These are phyloP conservation scores for Rhinolophus sinicus DNA, from an alignment of 2,113 vertebrate species.

Conservation along the genomic window DNA sequence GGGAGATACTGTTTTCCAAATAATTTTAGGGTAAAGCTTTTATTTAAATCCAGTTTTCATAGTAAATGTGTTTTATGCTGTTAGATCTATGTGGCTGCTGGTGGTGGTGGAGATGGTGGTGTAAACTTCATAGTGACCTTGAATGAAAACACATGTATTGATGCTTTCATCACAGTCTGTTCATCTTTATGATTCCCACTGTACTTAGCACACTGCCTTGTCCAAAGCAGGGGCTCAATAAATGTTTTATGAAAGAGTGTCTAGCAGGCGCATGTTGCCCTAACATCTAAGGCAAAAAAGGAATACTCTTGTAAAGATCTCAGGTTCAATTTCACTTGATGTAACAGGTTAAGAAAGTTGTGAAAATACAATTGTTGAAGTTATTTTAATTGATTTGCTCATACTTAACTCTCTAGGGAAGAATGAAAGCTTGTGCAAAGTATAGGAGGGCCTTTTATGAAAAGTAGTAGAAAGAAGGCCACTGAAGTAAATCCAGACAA, in stretches of 20 bases:
- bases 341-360: neutral
- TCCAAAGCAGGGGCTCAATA: neutral
- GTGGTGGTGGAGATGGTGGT: neutral
- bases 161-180: neutral
- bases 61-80: neutral
- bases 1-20: neutral
- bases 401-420: neutral
- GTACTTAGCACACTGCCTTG: neutral
- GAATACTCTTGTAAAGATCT: neutral
- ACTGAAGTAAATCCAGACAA: neutral
- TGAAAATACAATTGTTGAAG: neutral
- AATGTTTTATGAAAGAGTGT: neutral
- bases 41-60: neutral
- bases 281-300: neutral
- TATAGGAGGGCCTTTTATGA: neutral
- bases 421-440: neutral
- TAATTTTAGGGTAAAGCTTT: neutral
- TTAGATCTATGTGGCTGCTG: neutral
- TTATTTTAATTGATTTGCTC: neutral
- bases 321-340: neutral
- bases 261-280: neutral
- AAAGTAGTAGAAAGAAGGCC: neutral
- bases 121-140: neutral
- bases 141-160: neutral
- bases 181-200: neutral